These are phyloP conservation scores for Rhabditoides inermis DNA, from an alignment of 2,888 invertebrate species.

Conservation along the genomic window DNA sequence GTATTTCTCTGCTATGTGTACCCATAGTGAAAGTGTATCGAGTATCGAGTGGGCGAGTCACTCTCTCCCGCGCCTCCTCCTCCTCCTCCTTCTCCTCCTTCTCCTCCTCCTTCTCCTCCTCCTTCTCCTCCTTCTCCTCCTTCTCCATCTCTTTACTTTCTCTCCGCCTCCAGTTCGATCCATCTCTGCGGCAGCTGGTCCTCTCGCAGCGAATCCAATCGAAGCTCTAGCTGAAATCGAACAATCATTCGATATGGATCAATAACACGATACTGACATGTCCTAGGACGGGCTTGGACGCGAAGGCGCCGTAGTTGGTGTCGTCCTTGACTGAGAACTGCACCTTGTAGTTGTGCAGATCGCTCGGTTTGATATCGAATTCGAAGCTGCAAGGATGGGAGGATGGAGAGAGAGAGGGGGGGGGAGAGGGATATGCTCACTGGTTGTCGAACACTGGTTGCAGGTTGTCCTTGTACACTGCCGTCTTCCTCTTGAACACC, in stretches of 20 bases:
- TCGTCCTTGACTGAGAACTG: conserved; percentile 47
- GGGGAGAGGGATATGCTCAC: conserved; percentile 15
- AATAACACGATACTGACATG: conserved; percentile 23
- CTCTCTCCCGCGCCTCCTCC: conserved; percentile 10
- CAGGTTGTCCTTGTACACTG: conserved; percentile 19
- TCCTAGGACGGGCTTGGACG: conserved; percentile 41
- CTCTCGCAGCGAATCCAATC: neutral
- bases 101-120: conserved; percentile 1
- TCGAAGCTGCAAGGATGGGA: conserved; percentile 45
- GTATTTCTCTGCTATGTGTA: too few species aligned
- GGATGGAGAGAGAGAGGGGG: neutral
- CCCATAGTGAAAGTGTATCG: too few species aligned
- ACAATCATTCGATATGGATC: conserved; percentile 11
- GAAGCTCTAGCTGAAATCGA: conserved; percentile 10
- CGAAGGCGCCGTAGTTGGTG: conserved; percentile 44
- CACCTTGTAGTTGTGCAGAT: conserved; percentile 40
- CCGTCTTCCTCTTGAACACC: conserved; percentile 35
- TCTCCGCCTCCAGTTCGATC: conserved; percentile 6
- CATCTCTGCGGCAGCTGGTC: too few species aligned
- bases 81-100: conserved; percentile 4
- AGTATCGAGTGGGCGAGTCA: too few species aligned
- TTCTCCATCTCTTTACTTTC: conserved; percentile 7
- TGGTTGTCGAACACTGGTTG: conserved; percentile 44
- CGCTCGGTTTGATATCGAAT: conserved; percentile 39
- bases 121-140: neutral